Base-by-base conservation (phyloP, 2,113 vertebrate species). In the Clarias batrachus region DNA sequence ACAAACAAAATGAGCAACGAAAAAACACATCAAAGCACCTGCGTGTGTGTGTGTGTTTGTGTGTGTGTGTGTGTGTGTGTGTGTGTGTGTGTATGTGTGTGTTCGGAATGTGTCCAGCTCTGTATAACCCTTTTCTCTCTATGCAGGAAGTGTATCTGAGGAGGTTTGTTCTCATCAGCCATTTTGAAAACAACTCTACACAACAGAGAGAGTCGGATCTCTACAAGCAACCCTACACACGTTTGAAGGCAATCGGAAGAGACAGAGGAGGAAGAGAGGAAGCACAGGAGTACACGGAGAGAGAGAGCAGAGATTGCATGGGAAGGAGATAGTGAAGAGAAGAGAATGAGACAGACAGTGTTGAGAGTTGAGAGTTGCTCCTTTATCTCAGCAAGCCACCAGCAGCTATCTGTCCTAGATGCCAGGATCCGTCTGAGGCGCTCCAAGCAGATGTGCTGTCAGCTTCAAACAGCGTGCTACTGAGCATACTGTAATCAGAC, bases 391-490 rank as follows among this genome's bases (percentile, higher is more conserved):
- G 89, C 33, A 76, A 93, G 90, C 92, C 90, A 92, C 94, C 84
- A 88, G 87, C 93, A 95, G 94, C 95, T 91, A 90, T 95, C 94
- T 96, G 95, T 97, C 95, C 96, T 94, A 95, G 95, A 95, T 95
- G 94, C 93, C 95, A 96, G 86, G 91, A 93, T 94, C 95, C 95
- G 95, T 97, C 96, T 95, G 93, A 90, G 91, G 60, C 92, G 92
- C 94, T 95, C 91, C 90, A 94, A 93, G 94, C 93, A 97, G 95
- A 96, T 96, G 94, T 82, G 94, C 95, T 96, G 96, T 97, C 96
- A 96, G 94, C 94, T 95, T 90, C 93, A 94, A 96, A 95, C 94
- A 95, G 91, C 89, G 91, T 93, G 94, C 93, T 95, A 94, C 94
- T 94, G 93, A 94, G 93, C 90, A 92, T 90, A 90, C 94, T 93